These are phyloP conservation scores for Athripsodes cinereus DNA, from an alignment of 2,888 invertebrate species.

Conservation along the genomic window DNA sequence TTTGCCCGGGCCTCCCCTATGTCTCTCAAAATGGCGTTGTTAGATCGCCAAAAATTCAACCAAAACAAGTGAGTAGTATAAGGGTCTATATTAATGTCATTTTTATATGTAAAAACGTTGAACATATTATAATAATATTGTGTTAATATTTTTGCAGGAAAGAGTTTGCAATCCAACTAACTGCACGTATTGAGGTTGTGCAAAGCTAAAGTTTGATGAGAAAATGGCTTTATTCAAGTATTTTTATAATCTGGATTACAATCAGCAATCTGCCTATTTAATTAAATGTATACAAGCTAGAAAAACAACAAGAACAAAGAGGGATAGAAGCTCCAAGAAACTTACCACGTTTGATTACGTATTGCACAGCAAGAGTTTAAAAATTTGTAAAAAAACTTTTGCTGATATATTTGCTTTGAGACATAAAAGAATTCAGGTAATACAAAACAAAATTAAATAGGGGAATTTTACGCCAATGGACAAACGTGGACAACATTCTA, in stretches of 20 bases:
- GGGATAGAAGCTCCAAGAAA: slow-evolving; percentile 1
- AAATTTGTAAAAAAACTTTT: background rate
- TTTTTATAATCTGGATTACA: slow-evolving; percentile 2
- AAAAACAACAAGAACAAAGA: slow-evolving; percentile 3
- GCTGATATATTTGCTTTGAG: background rate
- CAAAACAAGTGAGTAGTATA: too few relatives aligned
- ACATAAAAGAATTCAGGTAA: background rate
- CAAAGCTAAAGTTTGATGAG: background rate
- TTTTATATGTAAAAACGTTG: too few relatives aligned
- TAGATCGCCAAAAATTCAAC: too few relatives aligned
- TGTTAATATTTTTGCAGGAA: background rate
- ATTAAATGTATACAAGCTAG: background rate
- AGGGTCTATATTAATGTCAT: too few relatives aligned
- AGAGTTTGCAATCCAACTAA: background rate
- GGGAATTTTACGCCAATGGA: background rate
- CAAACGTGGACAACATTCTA: background rate
- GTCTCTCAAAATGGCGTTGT: too few relatives aligned
- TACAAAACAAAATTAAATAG: background rate
- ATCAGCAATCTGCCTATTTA: slow-evolving; percentile 1
- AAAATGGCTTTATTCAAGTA: background rate
- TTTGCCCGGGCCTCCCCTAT: too few relatives aligned
- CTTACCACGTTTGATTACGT: background rate
- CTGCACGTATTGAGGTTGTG: background rate
- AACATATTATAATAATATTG: background rate
- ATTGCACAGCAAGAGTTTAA: slow-evolving; percentile 1